phyloP scores from a whole-genome alignment of 2,113 vertebrate genomes.

The Tachycineta bicolor region DNA sequence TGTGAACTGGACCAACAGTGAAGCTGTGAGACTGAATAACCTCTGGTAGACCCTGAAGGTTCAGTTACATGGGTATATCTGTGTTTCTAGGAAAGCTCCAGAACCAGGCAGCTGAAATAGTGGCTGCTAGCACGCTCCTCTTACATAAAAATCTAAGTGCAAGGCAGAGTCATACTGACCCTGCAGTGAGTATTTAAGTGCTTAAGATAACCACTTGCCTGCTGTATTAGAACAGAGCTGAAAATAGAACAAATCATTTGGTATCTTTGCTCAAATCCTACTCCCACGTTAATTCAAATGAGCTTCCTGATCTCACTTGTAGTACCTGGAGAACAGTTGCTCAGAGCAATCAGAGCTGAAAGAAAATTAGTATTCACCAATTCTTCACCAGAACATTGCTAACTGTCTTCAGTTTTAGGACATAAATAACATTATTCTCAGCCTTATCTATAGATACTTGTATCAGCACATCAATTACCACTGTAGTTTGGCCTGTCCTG shows the following conservation, averaged over 20 bases:
- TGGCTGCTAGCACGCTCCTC: not conserved
- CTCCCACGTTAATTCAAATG: not conserved
- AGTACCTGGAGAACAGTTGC: not conserved
- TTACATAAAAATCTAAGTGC: not conserved
- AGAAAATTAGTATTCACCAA: not conserved
- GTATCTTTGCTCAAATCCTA: not conserved
- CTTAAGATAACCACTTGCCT: not conserved
- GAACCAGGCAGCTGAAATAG: not conserved
- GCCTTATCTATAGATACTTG: not conserved
- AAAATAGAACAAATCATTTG: slow-evolving; percentile 13
- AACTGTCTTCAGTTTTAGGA: not conserved
- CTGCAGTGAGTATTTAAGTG: not conserved
- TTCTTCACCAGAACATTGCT: not conserved
- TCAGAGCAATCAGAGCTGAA: not conserved
- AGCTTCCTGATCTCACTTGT: not conserved
- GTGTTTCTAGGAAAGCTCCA: not conserved
- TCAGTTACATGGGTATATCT: not conserved
- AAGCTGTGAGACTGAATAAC: not conserved
- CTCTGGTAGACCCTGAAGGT: not conserved
- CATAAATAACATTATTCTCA: not conserved
- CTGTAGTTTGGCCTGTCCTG: not conserved
- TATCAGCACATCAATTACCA: not conserved
- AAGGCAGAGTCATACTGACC: not conserved
- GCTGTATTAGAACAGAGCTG: not conserved
- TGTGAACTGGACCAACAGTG: not conserved